Percentiles rank a stretch among this genome's conserved stretches.
Evolutionary conservation across 35 echinoderm and acorn worm species (phyloP).

Genomic region (Hemicentrotus pulcherrimus): DNA sequence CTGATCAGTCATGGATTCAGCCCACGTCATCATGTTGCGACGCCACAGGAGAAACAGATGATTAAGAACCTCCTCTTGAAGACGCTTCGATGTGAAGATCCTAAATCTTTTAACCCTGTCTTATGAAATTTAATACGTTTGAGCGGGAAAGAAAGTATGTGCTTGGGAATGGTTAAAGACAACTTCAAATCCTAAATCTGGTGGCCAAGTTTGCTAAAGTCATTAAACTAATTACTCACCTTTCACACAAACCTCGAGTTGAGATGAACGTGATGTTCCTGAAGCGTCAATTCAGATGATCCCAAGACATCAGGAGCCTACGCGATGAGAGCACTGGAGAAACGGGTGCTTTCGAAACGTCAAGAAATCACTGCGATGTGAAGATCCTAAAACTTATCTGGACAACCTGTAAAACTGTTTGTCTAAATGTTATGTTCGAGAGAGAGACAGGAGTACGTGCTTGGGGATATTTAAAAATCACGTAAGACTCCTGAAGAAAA

Average conservation of each 20-base stretch:
- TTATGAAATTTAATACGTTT: too few relatives aligned
- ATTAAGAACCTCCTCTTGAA: too few relatives aligned
- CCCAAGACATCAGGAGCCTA: not conserved
- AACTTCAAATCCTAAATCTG: not conserved
- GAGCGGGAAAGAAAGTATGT: too few relatives aligned
- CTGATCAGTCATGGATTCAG: not conserved
- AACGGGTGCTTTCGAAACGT: not conserved
- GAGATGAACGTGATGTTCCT: not conserved
- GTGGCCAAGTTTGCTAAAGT: not conserved
- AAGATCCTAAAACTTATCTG: not conserved
- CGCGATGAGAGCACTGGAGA: not conserved
- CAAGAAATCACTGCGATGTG: not conserved
- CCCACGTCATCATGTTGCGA: not conserved
- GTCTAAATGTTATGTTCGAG: too few relatives aligned
- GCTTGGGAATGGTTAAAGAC: too few relatives aligned
- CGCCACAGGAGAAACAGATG: not conserved
- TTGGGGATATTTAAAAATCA: not conserved
- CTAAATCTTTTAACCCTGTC: too few relatives aligned
- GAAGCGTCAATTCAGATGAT: not conserved
- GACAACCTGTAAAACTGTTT: not conserved
- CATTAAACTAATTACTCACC: not conserved
- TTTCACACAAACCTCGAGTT: not conserved
- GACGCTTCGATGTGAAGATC: too few relatives aligned
- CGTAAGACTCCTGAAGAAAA: not conserved
- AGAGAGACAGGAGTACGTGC: not conserved